Evolutionary conservation across 2,888 invertebrate species (phyloP).

Genomic region (Poecilus cupreus): DNA sequence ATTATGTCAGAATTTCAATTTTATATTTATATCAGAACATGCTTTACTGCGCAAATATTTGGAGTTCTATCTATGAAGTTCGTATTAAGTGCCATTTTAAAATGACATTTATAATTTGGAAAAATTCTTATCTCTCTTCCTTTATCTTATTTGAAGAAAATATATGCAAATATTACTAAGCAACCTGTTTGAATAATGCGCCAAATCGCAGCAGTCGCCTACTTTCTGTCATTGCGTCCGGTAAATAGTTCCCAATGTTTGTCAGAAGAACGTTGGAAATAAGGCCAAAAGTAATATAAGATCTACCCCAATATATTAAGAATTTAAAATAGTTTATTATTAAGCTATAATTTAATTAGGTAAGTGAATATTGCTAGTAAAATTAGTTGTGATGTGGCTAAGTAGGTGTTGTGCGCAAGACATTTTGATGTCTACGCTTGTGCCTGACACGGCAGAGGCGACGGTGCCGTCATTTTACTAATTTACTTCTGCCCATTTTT

Average conservation of each 20-base stretch:
- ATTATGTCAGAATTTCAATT: not conserved
- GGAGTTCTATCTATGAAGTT: slow-evolving; percentile 60
- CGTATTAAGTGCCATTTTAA: slow-evolving; percentile 56
- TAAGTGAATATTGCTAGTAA: slow-evolving; percentile 26
- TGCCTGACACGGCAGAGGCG: slow-evolving; percentile 58
- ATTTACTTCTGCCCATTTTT: slow-evolving; percentile 56
- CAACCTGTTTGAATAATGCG: slow-evolving; percentile 56
- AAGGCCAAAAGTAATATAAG: slow-evolving; percentile 10
- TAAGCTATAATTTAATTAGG: slow-evolving; percentile 2
- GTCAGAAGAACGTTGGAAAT: slow-evolving; percentile 15
- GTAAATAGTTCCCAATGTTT: slow-evolving; percentile 57
- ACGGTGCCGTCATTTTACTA: slow-evolving; percentile 57
- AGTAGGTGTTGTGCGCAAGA: slow-evolving; percentile 43
- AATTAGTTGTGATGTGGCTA: slow-evolving; percentile 52
- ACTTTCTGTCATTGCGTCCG: slow-evolving; percentile 49
- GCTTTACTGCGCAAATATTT: slow-evolving; percentile 63
- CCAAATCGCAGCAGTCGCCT: slow-evolving; percentile 19
- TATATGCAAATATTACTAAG: slow-evolving; percentile 26
- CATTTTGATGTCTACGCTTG: slow-evolving; percentile 55
- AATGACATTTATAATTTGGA: slow-evolving; percentile 15
- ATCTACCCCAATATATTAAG: not conserved
- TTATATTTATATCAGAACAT: slow-evolving; percentile 15
- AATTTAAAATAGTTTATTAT: not conserved
- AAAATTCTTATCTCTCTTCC: not conserved
- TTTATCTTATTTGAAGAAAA: slow-evolving; percentile 28